Evolutionary conservation across 2,113 vertebrate genomes (phyloP), one percentile per base, ranked within the genome.

Genomic region (Peromyscus maniculatus): DNA sequence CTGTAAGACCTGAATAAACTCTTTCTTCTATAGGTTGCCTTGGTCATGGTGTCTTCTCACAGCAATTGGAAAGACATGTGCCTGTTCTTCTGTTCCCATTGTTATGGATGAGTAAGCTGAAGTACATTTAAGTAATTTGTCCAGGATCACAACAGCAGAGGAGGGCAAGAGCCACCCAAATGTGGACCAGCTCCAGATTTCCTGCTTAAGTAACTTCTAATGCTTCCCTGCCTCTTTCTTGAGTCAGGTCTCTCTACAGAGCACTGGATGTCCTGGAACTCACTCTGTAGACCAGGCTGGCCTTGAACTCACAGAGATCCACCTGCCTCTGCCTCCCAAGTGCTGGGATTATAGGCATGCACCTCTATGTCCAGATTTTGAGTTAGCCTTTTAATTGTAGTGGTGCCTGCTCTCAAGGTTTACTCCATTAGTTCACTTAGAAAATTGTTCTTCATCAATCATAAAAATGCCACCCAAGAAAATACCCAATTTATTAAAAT

Each of bases 381-480:
- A 13, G 5, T 33, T 52, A 62, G 55, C 12, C 52, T 93, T 91
- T 95, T 88, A 80, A 77, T 92, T 26, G 75, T n/a, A 89, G 46
- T 4, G n/a, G 2, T 72, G 21, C 21, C 22, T 36, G 91, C 7
- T 72, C 66, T 84, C 22, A 36, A 52, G 78, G 16, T 93, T 57
- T 69, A 71, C 57, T 88, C 22, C 57, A 77, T 82, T 49, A 75
- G 88, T 80, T 94, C 72, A 78, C 21, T 91, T 74, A 97, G 77
- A 43, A 91, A 87, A 95, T 67, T 11, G 87, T 93, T 89, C 82
- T 80, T 66, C 2, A 49, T 62, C 52, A 39, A 21, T 80, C 62
- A 12, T 77, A 83, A 93, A 93, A 95, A 46, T 86, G 24, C 31
- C 36, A 91, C 2, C 33, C 2, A 59, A 90, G 39, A 87, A 4